Base-by-base conservation (phyloP, 2,888 invertebrate genomes). In the Agrochola macilenta region DNA sequence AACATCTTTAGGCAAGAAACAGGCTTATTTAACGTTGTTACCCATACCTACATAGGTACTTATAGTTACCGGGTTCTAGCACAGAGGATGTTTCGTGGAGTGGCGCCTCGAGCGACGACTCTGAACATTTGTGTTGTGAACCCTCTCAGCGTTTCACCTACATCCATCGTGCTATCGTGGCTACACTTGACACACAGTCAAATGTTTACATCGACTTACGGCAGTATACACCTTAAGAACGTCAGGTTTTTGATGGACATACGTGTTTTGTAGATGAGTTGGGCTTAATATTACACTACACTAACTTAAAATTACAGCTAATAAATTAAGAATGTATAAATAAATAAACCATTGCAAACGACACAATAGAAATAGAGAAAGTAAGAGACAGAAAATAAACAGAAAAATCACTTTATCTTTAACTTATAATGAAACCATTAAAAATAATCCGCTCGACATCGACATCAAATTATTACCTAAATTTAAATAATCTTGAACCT, bases 101-200 rank as follows among this genome's bases (percentile, higher is more conserved):
- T 89, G 91, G 76, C 79, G 91, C 93, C 92, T 80, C 87, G 86
- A 90, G 93, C 91, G 85, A 89, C 89, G 87, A 88, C 89, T 87
- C 88, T 82, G 87, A 88, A 90, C 89, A 93, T 93, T 93, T 92
- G 92, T 92, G 90, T 91, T 91, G 90, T 87, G 90, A 90, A 89
- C 88, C 90, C 92, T 90, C 93, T 92, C 87, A 89, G 81, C 89
- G 87, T 88, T 91, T 91, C 91, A 92, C 93, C 93, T 91, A 92
- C 92, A 92, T 90, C 88, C 91, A 90, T 88, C 88, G 89, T 87
- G 83, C 87, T 90, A 89, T 87, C 88, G 88, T 86, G 86, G 87
- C 88, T 83, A 85, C 91, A 89, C 94, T 94, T 91, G 92, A 93
- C 93, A 92, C 92, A 92, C 89, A 89, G 91, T 91, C 90, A 88